phyloP scores from a whole-genome alignment of 2,797 vertebrate species.

The Staurois parvus region DNA sequence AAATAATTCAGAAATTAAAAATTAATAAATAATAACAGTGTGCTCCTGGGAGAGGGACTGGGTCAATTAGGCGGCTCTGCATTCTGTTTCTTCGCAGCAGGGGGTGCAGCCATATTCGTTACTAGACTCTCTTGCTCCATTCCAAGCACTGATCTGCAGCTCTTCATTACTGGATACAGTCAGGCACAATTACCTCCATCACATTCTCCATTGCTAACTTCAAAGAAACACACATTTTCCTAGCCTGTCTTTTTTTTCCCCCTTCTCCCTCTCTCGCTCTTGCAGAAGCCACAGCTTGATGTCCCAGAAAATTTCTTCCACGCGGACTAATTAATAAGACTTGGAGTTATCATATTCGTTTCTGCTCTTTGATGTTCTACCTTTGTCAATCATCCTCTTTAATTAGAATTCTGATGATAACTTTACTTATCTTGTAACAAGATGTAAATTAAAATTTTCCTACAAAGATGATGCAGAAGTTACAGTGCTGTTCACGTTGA shows the following conservation, averaged over 20 bases:
- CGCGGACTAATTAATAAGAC: conserved; percentile 87
- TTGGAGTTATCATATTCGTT: conserved; percentile 84
- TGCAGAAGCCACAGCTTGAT: conserved; percentile 84
- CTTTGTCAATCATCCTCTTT: conserved; percentile 87
- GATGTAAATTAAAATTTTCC: conserved; percentile 84
- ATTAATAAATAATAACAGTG: conserved; percentile 99
- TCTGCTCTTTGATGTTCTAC: conserved; percentile 87
- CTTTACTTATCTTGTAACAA: conserved; percentile 84
- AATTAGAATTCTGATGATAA: conserved; percentile 86
- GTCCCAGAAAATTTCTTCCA: conserved; percentile 81
- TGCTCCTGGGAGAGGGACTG: conserved; percentile 86
- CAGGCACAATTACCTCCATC: conserved; percentile 92
- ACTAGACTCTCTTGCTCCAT: conserved; percentile 80
- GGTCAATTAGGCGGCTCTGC: conserved; percentile 93
- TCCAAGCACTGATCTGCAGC: conserved; percentile 81
- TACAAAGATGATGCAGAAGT: conserved; percentile 78
- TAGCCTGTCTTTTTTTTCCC: conserved; percentile 75
- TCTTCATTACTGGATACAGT: conserved; percentile 92
- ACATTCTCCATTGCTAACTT: conserved; percentile 85
- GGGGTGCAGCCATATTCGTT: conserved; percentile 79
- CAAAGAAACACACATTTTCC: conserved; percentile 88
- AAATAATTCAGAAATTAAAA: conserved; percentile 99
- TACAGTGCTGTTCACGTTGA: conserved; percentile 76
- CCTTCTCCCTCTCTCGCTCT: conserved; percentile 65
- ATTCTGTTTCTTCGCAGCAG: conserved; percentile 87